Percentiles rank a stretch among this genome's conserved stretches.
phyloP scores from a whole-genome alignment of 2,113 vertebrate species.

The Silurus meridionalis region DNA sequence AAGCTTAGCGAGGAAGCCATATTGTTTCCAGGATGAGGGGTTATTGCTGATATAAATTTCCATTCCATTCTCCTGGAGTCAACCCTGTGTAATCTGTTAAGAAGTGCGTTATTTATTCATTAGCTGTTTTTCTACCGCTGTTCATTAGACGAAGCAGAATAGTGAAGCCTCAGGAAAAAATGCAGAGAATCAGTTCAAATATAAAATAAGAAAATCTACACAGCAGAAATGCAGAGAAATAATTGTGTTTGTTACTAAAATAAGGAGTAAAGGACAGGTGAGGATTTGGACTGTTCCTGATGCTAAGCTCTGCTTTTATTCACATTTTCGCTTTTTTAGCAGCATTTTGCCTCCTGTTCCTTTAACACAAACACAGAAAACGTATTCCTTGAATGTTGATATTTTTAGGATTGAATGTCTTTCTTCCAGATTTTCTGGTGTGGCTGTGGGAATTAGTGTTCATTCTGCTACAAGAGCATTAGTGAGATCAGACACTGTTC shows the following conservation, averaged over 20 bases:
- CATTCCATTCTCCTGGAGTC: conserved; percentile 50
- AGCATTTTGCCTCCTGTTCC: no score
- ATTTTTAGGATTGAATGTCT: background rate
- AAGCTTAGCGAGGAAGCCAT: conserved; percentile 35
- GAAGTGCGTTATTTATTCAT: conserved; percentile 71
- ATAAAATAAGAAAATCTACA: background rate
- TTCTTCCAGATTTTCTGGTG: no score
- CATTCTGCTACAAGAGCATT: no score
- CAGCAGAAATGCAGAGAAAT: background rate
- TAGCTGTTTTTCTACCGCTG: conserved; percentile 51
- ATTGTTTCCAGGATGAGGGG: conserved; percentile 44
- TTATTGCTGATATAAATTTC: conserved; percentile 56
- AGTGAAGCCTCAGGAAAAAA: conserved; percentile 52
- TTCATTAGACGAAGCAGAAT: conserved; percentile 61
- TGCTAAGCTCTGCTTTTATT: background rate
- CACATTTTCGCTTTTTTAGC: background rate
- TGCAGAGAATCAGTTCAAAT: conserved; percentile 50
- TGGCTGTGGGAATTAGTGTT: no score
- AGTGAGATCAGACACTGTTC: no score
- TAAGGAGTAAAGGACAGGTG: background rate
- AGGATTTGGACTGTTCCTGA: background rate
- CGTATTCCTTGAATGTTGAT: background rate
- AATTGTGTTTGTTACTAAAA: background rate
- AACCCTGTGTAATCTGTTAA: conserved; percentile 59
- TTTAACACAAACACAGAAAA: background rate